These are phyloP conservation scores for Tachypleus tridentatus DNA, from an alignment of 1,140 invertebrate species.

Conservation along the genomic window DNA sequence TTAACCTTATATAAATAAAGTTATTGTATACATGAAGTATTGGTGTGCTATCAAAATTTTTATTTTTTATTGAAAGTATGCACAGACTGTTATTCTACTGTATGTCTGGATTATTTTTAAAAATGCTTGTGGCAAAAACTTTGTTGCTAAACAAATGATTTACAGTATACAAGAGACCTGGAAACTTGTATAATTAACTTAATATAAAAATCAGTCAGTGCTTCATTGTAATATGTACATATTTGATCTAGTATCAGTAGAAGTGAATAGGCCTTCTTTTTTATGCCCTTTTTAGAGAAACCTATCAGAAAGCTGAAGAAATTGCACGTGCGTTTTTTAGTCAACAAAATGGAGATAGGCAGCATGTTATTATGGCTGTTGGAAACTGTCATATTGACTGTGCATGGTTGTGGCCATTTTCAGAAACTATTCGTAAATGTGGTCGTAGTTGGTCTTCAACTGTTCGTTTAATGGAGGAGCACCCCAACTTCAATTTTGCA, in stretches of 20 bases:
- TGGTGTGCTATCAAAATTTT: no score
- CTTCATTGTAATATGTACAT: neutral
- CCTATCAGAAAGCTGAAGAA: slow-evolving; percentile 27
- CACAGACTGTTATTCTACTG: no score
- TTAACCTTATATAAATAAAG: neutral
- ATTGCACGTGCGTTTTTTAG: slow-evolving; percentile 36
- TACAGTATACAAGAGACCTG: no score
- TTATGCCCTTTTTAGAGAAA: slow-evolving; percentile 28
- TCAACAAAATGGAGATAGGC: slow-evolving; percentile 38
- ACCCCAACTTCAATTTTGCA: slow-evolving; percentile 40
- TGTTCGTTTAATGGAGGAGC: slow-evolving; percentile 40
- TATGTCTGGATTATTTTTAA: no score
- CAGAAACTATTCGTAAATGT: slow-evolving; percentile 44
- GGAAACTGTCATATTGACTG: slow-evolving; percentile 47
- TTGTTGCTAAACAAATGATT: no score
- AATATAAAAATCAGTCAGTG: neutral
- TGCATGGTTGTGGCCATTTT: slow-evolving; percentile 46
- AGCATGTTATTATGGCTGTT: slow-evolving; percentile 38
- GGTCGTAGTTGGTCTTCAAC: slow-evolving; percentile 40
- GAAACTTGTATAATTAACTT: no score
- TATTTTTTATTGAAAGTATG: no score
- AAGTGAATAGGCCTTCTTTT: slow-evolving; percentile 10
- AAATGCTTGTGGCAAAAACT: no score
- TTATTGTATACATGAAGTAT: neutral
- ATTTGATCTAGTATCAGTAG: slow-evolving; percentile 8